Evolutionary conservation across 1,140 invertebrate genomes (phyloP), one percentile per base, ranked within the genome.

Genomic region (Saccostrea echinata): DNA sequence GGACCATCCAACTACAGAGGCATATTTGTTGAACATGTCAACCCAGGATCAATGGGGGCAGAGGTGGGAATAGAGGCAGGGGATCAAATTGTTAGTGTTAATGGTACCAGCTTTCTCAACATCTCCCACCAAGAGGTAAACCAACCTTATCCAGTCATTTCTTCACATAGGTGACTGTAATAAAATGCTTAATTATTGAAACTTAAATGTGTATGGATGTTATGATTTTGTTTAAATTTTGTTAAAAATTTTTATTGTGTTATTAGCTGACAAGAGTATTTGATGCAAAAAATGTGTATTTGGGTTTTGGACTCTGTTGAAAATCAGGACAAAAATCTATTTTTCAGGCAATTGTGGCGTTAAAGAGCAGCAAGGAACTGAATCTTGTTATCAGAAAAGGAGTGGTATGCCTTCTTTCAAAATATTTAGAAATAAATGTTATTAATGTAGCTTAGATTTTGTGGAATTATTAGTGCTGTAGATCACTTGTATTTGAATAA

Each of bases 1-100:
- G 97, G 97, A 3, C 97, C 97, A 9, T 96, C 97, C 85, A 97
- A 97, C 96, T 97, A 97, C 92, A 97, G 97, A 0, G 98, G 98
- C 16, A 98, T 98, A 86, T 98, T 97, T 93, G 96, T 98, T 12
- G 97, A 99, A 96, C 98, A 97, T 90, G 98, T 98, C n/a, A 97
- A 97, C 94, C 97, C 97, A 90, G 97, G 97, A 1, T 98, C 98
- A 51, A 96, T 98, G 84, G 98, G 98, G 0, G 95, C 97, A 84
- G 97, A 98, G 89, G 97, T 97, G 3, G 98, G 98, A 0, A 94
- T 99, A 13, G 96, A 97, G 93, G 97, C 97, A 0, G 98, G 98
- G 0, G 98, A 99, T 94, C 97, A 99, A 93, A 98, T 99, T 80
- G 94, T 98, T 27, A 97, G 97, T 92, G 98, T 98, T 94, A 99